Evolutionary conservation across 1,140 invertebrate genomes (phyloP).

Genomic region (Aphelinus certus): DNA sequence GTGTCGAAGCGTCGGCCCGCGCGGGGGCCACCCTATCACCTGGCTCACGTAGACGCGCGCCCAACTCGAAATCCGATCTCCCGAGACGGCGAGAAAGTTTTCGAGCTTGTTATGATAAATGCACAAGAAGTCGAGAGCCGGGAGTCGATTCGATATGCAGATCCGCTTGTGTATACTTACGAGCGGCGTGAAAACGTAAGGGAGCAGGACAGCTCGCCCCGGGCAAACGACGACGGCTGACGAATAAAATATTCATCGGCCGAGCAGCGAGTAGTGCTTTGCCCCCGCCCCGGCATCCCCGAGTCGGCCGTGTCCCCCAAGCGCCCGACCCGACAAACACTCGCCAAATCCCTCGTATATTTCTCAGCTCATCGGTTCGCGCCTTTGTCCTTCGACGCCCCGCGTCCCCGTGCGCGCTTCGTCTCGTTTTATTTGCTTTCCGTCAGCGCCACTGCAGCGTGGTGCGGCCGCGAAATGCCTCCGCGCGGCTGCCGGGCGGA

Average conservation of each 20-base stretch:
- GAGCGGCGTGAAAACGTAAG: not conserved
- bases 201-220: not conserved
- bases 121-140: conserved; percentile 20
- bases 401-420: not conserved
- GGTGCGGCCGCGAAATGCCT: no score
- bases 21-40: no score
- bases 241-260: conserved; percentile 27
- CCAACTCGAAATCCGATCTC: conserved; percentile 28
- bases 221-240: conserved; percentile 4
- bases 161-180: not conserved
- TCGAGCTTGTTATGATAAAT: conserved; percentile 38
- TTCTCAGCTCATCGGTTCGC: not conserved
- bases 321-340: not conserved
- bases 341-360: conserved; percentile 5
- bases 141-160: conserved; percentile 33
- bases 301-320: no score
- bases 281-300: no score
- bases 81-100: conserved; percentile 19
- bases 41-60: no score
- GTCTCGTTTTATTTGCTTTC: not conserved
- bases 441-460: no score
- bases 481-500: no score
- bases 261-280: no score
- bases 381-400: not conserved
- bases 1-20: no score